Base-by-base conservation (phyloP, 1,140 invertebrate species). In the Nephila pilipes region DNA sequence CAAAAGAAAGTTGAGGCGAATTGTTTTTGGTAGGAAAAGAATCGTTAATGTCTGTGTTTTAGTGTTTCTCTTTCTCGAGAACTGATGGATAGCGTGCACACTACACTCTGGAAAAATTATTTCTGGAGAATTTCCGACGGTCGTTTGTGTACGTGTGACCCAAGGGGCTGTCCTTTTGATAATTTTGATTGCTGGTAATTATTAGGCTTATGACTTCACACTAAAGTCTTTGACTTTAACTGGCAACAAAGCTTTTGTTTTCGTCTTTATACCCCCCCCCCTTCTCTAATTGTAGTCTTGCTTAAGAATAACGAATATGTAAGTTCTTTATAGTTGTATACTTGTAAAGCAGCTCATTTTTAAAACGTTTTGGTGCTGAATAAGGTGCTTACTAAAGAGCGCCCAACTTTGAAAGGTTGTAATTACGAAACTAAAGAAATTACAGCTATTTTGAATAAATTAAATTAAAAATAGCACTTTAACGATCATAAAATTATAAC, bases 1-100 rank as follows among this genome's bases (percentile, higher is more conserved):
- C 69, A 75, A 75, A 75, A 75, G 69, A 32, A 46, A 18, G 16
- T 75, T 65, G 63, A 14, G 8, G n/a, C 25, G 69, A 75, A 5
- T 36, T 75, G 69, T 20, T 75, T 14, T 14, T 29, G 29, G 3
- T 18, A 18, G 69, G 22, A 60, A 60, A 75, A 75, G 69, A 75
- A 75, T 75, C 25, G 69, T 32, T 75, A 75, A 75, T 20, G 32
- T 75, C 69, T 75, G 16, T 75, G 69, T 75, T 75, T 75, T 75
- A 12, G 25, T 65, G 63, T 65, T 65, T 46, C 46, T 46, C 12
- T 29, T 75, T 75, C 29, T 75, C 32, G 69, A 10, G 16, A 22
- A 36, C 69, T 36, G 69, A 75, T 75, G 69, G 18, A 75, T 75
- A 75, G 69, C 69, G 69, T 75, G 69, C 69, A 32, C 1, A 65